These are phyloP conservation scores for Ennomos erosarius DNA, from an alignment of 2,888 invertebrate genomes.

Conservation along the genomic window DNA sequence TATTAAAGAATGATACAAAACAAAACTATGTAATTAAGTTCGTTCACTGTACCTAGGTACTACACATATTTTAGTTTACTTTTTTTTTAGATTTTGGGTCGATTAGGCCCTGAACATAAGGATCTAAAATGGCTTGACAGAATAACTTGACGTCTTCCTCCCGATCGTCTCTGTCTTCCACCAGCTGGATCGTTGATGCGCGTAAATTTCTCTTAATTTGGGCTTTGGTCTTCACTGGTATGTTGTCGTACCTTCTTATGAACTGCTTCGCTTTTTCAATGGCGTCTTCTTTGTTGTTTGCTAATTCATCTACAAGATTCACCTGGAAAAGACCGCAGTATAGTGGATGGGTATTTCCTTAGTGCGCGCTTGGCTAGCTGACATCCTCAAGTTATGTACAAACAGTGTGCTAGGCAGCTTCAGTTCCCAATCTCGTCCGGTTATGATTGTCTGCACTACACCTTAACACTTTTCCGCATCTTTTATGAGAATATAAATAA, in stretches of 20 bases:
- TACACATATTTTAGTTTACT: not conserved
- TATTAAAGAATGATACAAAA: too few relatives aligned
- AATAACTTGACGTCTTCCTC: slow-evolving; percentile 86
- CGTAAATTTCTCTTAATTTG: slow-evolving; percentile 80
- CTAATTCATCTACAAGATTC: slow-evolving; percentile 90
- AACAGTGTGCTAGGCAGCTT: too few relatives aligned
- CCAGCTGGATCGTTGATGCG: slow-evolving; percentile 65
- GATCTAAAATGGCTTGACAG: slow-evolving; percentile 80
- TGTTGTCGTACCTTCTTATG: slow-evolving; percentile 84
- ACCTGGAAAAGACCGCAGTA: slow-evolving; percentile 48
- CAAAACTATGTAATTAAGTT: too few relatives aligned
- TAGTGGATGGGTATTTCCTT: too few relatives aligned
- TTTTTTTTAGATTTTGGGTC: slow-evolving; percentile 62
- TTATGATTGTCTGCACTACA: too few relatives aligned
- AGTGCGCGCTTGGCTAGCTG: too few relatives aligned
- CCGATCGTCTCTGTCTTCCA: slow-evolving; percentile 82
- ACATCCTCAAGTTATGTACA: too few relatives aligned
- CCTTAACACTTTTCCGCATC: too few relatives aligned
- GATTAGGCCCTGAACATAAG: slow-evolving; percentile 87
- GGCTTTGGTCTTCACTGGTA: slow-evolving; percentile 82
- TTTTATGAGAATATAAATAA: too few relatives aligned
- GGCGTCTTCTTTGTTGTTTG: slow-evolving; percentile 46
- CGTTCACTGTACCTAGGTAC: not conserved
- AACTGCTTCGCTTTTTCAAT: slow-evolving; percentile 22
- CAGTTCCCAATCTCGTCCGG: too few relatives aligned